Evolutionary conservation across 2,113 vertebrate species (phyloP).

Genomic region (Enhydra lutris): DNA sequence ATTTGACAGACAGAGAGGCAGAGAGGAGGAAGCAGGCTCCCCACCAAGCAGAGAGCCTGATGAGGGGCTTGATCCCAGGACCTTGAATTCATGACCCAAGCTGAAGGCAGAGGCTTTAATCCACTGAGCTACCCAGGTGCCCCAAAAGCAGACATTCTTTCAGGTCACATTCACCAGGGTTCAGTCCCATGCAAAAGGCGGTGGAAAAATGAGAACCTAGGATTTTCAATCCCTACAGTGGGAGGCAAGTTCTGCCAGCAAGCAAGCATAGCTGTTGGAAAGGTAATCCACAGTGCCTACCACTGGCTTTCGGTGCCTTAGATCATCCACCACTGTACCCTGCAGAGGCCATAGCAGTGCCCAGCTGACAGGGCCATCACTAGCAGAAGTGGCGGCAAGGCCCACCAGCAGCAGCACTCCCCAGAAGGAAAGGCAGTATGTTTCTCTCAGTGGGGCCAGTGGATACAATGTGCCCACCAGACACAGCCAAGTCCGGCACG

Average conservation of each 20-base stretch:
- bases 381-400: neutral
- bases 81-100: no score
- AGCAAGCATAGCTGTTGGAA: neutral
- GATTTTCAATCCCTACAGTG: neutral
- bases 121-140: no score
- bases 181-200: neutral
- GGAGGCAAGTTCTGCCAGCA: neutral
- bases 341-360: neutral
- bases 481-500: neutral
- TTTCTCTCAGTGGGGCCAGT: rapidly evolving
- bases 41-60: no score
- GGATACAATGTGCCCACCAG: neutral
- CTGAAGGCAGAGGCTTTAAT: no score
- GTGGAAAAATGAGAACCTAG: neutral
- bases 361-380: neutral
- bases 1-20: no score
- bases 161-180: neutral
- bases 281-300: neutral
- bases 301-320: neutral
- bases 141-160: neutral
- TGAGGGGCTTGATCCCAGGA: no score
- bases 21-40: no score
- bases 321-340: neutral
- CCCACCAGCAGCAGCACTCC: neutral
- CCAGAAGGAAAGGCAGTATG: neutral